Evolutionary conservation across 2,113 vertebrate species (phyloP).

Genomic region (Gambusia holbrooki): DNA sequence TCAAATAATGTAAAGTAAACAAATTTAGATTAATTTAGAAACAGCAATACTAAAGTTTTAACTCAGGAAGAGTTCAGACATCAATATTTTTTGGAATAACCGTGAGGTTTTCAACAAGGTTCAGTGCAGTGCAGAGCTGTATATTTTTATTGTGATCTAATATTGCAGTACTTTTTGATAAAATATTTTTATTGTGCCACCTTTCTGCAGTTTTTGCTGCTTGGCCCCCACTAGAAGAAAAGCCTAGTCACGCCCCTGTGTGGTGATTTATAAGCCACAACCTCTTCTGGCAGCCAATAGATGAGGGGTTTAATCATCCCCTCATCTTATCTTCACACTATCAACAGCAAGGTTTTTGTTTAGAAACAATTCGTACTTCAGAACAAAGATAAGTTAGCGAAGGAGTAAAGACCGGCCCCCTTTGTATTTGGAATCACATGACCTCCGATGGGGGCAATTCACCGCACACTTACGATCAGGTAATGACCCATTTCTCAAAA

Average conservation of each 20-base stretch:
- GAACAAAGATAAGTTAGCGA: conserved; percentile 70
- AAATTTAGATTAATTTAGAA: too few relatives aligned
- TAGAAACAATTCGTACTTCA: conserved; percentile 63
- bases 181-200: too few relatives aligned
- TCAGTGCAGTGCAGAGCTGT: too few relatives aligned
- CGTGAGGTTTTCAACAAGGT: too few relatives aligned
- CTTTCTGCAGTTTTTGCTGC: too few relatives aligned
- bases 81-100: too few relatives aligned
- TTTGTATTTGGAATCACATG: conserved; percentile 75
- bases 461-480: conserved; percentile 56
- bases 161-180: too few relatives aligned
- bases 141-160: too few relatives aligned
- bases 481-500: conserved; percentile 71
- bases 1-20: too few relatives aligned
- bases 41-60: too few relatives aligned
- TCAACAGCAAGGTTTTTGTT: conserved; percentile 64
- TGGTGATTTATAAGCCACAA: conserved; percentile 49
- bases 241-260: background rate
- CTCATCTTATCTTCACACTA: conserved; percentile 77
- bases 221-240: too few relatives aligned
- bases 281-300: conserved; percentile 73
- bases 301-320: conserved; percentile 61
- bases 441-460: conserved; percentile 65
- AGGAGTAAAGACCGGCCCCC: conserved; percentile 58
- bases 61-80: too few relatives aligned